These are phyloP conservation scores for Nannoperca australis DNA, from an alignment of 2,797 vertebrate genomes.

Conservation along the genomic window DNA sequence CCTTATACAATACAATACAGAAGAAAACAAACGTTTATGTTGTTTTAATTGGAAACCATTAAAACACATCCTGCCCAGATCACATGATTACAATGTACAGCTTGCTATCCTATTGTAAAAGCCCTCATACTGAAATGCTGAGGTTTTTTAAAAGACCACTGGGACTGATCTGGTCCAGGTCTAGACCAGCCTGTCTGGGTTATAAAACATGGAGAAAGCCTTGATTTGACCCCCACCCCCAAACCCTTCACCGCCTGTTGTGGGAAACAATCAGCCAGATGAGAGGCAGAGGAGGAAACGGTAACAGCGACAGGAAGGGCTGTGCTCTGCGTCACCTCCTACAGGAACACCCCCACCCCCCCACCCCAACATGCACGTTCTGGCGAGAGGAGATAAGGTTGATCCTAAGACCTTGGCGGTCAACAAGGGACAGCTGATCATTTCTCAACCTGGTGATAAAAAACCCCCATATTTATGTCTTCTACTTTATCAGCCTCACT, in stretches of 20 bases:
- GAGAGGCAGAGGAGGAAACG: constrained; percentile 87
- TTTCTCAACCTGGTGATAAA: constrained; percentile 80
- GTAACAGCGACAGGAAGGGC: constrained; percentile 89
- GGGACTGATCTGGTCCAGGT: constrained; percentile 28
- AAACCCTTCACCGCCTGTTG: constrained; percentile 63
- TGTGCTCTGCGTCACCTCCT: constrained; percentile 85
- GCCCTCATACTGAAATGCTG: constrained; percentile 1
- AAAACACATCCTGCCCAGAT: constrained; percentile 3
- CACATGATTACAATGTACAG: background rate
- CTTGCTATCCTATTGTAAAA: constrained; percentile 11
- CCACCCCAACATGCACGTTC: constrained; percentile 64
- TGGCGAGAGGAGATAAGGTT: constrained; percentile 91
- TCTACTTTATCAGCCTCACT: constrained; percentile 22
- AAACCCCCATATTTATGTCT: constrained; percentile 53
- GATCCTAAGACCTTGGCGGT: constrained; percentile 82
- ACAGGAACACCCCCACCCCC: constrained; percentile 86
- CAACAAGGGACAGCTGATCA: constrained; percentile 83
- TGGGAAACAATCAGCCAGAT: constrained; percentile 87
- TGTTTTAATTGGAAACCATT: constrained; percentile 9
- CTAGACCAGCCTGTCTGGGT: constrained; percentile 27
- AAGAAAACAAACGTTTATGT: background rate
- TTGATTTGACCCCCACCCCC: constrained; percentile 48
- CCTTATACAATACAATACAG: background rate
- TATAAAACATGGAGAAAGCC: constrained; percentile 57
- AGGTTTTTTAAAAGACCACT: constrained; percentile 11